Evolutionary conservation across 2,113 vertebrate species (phyloP), one percentile per base, ranked within the genome.

Genomic region (Platysternon megacephalum): DNA sequence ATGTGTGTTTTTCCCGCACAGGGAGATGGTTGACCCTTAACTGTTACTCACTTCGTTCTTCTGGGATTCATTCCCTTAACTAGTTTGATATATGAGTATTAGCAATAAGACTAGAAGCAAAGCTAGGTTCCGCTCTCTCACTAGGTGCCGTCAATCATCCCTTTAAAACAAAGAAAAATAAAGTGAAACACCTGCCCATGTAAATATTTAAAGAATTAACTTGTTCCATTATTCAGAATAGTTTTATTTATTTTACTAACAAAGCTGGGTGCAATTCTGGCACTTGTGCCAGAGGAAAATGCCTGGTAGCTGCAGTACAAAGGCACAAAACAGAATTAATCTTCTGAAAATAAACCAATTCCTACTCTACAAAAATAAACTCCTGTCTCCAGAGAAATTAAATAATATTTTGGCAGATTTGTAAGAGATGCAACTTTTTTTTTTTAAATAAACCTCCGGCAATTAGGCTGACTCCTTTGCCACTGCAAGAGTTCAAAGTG

Each of bases 231-330:
- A 74, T 86, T 90, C 88, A 8, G 5, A 90, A 68, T 44, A 65
- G 10, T 6, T 56, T 29, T 52, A 83, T 95, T 97, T 97, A 87
- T 95, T 98, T 97, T 92, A 74, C 11, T 84, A 87, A 95, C 84
- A 48, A 92, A 91, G 51, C 39, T 48, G 86, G 92, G 92, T 87
- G 94, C 86, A 95, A 88, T 93, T 46, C 80, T 88, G 93, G 90
- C 88, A 94, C 39, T 29, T 44, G 48, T 53, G 80, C 87, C 82
- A 85, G 49, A 32, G 80, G 51, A 93, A 51, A 91, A 72, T 2
- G 11, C n/a, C 65, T 46, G 48, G 90, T 88, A 92, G 96, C 86
- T 96, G 80, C 95, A 92, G 87, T 72, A 87, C n/a, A 94, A 90
- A 97, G 95, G 84, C 80, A 93, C 79, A 85, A 90, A 88, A 87